Base-by-base conservation (phyloP, 2,113 vertebrate species). In the Eidolon helvum region DNA sequence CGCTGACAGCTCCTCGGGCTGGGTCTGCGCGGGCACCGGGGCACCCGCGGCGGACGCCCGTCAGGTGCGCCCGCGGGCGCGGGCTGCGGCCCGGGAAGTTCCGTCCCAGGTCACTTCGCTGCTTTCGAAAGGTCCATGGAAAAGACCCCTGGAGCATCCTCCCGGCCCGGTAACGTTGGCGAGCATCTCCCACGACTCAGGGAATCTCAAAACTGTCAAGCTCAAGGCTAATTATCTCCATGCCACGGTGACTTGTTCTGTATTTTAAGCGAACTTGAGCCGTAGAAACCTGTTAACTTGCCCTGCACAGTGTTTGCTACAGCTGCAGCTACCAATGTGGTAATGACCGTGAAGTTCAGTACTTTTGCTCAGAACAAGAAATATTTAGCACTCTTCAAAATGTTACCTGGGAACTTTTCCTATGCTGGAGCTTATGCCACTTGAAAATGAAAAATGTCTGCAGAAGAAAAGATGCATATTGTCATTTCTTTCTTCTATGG, bases 221-320 rank as follows among this genome's bases (percentile, higher is more conserved):
- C 61, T 21, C 72, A 0, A 21, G 57, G 78, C 57, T 5, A 68
- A 24, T 24, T 11, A 5, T 43, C 38, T 21, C 0, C 43, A 0
- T 15, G 94, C 82, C 95, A 83, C 79, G 96, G 97, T 96, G 96
- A 93, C 97, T 94, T 14, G 45, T 10, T 33, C 7, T 30, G 84
- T 28, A 1, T 90, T 79, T 65, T 11, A 1, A 35, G 83, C 35
- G 24, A 95, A 91, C 72, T 93, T 43, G 90, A 90, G 53, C 71
- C 33, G 0, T 10, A 12, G 66, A 78, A 66, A 96, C 87, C 95
- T 96, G 97, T 96, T 87, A 75, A 24, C 94, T 40, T n/a, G 68
- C 63, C 38, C 40, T 53, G 35, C 84, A 1, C 30, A 12, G 24
- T 22, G n/a, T 30, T 19, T 11, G 43, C 28, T 53, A 0, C 35